Conservation (phyloP, 2,113 vertebrate genomes). For the Monopterus albus region DNA sequence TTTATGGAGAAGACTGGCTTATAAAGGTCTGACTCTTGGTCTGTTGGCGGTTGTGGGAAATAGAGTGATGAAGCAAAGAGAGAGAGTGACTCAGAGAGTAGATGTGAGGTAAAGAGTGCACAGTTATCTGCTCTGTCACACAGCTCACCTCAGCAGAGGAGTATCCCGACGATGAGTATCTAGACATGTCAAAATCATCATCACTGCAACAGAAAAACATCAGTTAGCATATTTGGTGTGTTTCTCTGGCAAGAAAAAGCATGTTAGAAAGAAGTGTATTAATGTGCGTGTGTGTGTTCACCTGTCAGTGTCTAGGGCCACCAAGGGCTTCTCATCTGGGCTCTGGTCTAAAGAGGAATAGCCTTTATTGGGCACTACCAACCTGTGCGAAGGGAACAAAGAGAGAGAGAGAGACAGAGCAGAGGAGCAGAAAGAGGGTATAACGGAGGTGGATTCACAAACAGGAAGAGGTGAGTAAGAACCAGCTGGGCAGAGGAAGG, state of each 20-base stretch:
- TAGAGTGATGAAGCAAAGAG: neutral
- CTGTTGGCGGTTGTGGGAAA: neutral
- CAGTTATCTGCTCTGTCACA: neutral
- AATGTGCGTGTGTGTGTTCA: constrained; percentile 55
- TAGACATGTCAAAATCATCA: constrained; percentile 99
- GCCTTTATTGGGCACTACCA: constrained; percentile 98
- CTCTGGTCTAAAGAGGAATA: constrained; percentile 99
- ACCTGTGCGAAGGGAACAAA: constrained; percentile 75
- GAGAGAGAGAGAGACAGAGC: neutral
- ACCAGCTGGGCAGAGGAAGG: constrained; percentile 24
- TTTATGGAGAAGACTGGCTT: constrained; percentile 17
- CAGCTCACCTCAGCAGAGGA: constrained; percentile 97
- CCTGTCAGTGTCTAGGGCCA: constrained; percentile 99
- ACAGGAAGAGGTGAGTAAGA: constrained; percentile 28
- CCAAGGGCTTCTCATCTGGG: constrained; percentile 97
- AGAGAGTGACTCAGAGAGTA: neutral
- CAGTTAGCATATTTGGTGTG: constrained; percentile 7
- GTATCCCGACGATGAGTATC: constrained; percentile 98
- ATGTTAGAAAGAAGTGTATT: no score
- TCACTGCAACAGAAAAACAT: constrained; percentile 84
- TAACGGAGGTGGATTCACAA: constrained; percentile 4
- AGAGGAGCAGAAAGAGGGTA: neutral
- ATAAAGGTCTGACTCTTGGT: constrained; percentile 6
- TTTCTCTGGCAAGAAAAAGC: no score
- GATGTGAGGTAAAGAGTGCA: neutral